Evolutionary conservation across 35 echinoderm and acorn worm genomes (phyloP), one percentile per base, ranked within the genome.

Genomic region (Ptychodera flava): DNA sequence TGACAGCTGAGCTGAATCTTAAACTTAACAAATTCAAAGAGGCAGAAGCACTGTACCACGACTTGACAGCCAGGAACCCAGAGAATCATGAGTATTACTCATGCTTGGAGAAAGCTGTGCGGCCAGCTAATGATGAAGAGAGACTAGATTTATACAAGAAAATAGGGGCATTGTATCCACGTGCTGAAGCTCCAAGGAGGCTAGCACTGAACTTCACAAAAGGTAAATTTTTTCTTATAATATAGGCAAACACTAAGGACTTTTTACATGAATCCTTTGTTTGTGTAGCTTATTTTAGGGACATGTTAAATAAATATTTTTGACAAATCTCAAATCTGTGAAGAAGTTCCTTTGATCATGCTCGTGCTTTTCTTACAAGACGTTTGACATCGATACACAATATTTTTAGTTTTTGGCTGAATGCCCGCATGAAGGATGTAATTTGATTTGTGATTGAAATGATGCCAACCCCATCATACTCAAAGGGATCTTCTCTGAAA

Each of bases 21-120:
- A 88, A 90, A 37, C 80, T 99, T 27, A 86, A 80, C 76, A 89
- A 82, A 86, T 29, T 16, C 33, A 90, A 90, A 12, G 93, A 99
- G 37, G 96, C 96, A 32, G 80, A 82, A 36, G 36, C 28, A 77
- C 82, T 99, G 16, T 99, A 91, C 35, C 88, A 99, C 32, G 82
- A 88, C 29, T 38, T 99, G 15, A 31, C 94, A 1, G 83, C 94
- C 0, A 80, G 96, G 29, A 99, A 99, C 76, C 95, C 96, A 81
- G 96, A 99, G 75, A 94, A 90, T 32, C 92, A 90, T 90, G 75
- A 84, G 16, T 92, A 94, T 85, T 99, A 92, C 80, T 85, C 94
- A 64, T 88, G 90, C 1, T 29, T 94, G 35, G 96, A 94, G 82
- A 85, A 85, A 31, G 35, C 86, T 16, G 75, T 32, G 35, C 36